Base-by-base conservation (phyloP, 2,113 vertebrate genomes). In the Nothocercus nigrocapillus region DNA sequence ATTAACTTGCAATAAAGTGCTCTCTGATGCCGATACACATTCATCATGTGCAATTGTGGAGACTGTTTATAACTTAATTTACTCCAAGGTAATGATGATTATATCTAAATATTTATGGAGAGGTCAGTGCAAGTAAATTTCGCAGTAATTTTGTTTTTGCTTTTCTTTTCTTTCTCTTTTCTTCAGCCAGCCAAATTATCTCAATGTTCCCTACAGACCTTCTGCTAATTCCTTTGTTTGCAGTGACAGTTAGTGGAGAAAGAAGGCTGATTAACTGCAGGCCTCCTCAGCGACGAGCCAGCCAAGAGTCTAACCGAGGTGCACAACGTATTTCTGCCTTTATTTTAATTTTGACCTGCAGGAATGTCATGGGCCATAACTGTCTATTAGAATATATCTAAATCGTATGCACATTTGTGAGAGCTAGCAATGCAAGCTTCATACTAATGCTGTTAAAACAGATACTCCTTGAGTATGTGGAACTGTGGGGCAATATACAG, bases 21-120 rank as follows among this genome's bases (percentile, higher is more conserved):
- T 97, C 85, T 94, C 88, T 84, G 84, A 88, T 85, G 93, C 92
- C 34, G 72, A 95, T 88, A 94, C 1, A 5, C 96, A 95, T 97
- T 97, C 90, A 94, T 97, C 96, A 97, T 88, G 91, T 70, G 89
- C 95, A 93, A 91, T 94, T 96, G 92, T 94, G 94, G 95, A 93
- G 95, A 93, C 94, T 94, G 95, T 95, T 97, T 96, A 97, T 97
- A 97, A 97, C 95, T 96, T 97, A 96, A 97, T 97, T 97, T 97
- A 95, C 96, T 96, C 92, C 78, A 19, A 90, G 94, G 95, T 96
- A 96, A 97, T 96, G 95, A 96, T 96, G 96, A 97, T 97, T 92
- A 93, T 97, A 96, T 96, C 96, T 97, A 96, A 97, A 97, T 95
- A 97, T 97, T 97, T 97, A 97, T 96, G 95, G 96, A 95, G 93